A percentile compares a stretch with the other conserved stretches of the same genome.
Conservation (phyloP, 2,888 invertebrate genomes). For the Eupithecia dodoneata region DNA sequence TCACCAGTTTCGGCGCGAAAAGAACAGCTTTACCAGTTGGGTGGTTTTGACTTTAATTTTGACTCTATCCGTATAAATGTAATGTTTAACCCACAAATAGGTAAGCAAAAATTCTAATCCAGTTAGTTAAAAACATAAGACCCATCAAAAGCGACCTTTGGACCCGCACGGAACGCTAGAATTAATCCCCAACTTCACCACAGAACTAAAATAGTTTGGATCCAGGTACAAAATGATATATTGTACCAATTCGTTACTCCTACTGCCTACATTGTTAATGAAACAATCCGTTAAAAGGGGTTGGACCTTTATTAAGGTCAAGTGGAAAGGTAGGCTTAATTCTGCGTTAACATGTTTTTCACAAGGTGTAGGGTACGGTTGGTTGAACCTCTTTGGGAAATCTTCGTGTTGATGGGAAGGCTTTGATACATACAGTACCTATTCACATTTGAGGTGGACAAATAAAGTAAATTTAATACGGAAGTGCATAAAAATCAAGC, state of each 20-base stretch:
- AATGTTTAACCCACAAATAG: no score
- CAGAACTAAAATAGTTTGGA: constrained; percentile 29
- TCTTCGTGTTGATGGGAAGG: neutral
- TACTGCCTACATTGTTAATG: constrained; percentile 44
- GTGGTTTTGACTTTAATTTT: no score
- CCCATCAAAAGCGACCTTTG: neutral
- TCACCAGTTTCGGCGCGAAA: no score
- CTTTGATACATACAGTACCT: neutral
- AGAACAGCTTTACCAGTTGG: no score
- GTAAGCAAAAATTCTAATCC: neutral
- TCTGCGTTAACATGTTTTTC: constrained; percentile 21
- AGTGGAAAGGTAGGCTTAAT: constrained; percentile 32
- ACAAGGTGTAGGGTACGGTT: constrained; percentile 10
- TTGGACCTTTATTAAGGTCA: constrained; percentile 36
- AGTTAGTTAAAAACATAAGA: neutral
- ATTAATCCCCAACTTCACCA: constrained; percentile 28
- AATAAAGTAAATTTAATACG: neutral
- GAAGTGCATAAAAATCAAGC: neutral
- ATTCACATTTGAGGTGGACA: neutral
- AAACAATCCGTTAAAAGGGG: constrained; percentile 45
- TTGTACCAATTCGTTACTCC: constrained; percentile 40
- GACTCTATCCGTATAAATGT: no score
- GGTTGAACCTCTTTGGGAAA: constrained; percentile 4
- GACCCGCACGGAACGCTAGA: constrained; percentile 4
- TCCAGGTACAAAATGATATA: constrained; percentile 38